Base-by-base conservation (phyloP, 2,888 invertebrate species). In the Anorthoa munda region DNA sequence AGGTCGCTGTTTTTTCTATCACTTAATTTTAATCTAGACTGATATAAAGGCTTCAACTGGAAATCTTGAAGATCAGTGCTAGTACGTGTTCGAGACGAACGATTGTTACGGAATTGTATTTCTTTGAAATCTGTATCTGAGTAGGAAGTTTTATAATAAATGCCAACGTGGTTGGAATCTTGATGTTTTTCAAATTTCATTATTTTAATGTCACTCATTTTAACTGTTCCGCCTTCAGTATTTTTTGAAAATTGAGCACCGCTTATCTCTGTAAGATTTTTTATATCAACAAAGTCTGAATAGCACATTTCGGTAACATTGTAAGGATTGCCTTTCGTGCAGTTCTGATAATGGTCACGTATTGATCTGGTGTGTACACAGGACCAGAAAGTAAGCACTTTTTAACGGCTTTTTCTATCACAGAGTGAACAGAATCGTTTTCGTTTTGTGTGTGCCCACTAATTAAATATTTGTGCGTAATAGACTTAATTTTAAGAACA, bases 311-410 rank as follows among this genome's bases (percentile, higher is more conserved):
- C 67, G 23, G 26, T 79, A 53, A 82, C 77, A 56, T 78, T 80
- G 59, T 78, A 80, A 2, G 80, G 80, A 60, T 75, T 80, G 53
- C 80, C 78, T 71, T 82, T 68, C 72, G 58, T 68, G 77, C 82
- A 73, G 63, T 77, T 75, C 72, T 76, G 39, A 77, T 83, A 21
- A 76, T 61, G 26, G 72, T 66, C 15, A 81, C 68, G 55, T 83
- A 83, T 66, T 83, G 66, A 31, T 75, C 75, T n/a, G 81, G 77
- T 66, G 60, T 64, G 66, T 83, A 79, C 15, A 79, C 13, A 60
- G 80, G 75, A 69, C 79, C 79, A 53, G 81, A 81, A 59, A 60
- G 61, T 76, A 82, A 76, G 31, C 71, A 51, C 46, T 79, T 79
- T 77, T 17, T 77, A 0, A 69, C 66, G 12, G 70, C 59, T 46